A percentile compares a stretch with the other conserved stretches of the same genome.
Evolutionary conservation across 2,888 invertebrate genomes (phyloP).

Genomic region (Periphyllus acericola): DNA sequence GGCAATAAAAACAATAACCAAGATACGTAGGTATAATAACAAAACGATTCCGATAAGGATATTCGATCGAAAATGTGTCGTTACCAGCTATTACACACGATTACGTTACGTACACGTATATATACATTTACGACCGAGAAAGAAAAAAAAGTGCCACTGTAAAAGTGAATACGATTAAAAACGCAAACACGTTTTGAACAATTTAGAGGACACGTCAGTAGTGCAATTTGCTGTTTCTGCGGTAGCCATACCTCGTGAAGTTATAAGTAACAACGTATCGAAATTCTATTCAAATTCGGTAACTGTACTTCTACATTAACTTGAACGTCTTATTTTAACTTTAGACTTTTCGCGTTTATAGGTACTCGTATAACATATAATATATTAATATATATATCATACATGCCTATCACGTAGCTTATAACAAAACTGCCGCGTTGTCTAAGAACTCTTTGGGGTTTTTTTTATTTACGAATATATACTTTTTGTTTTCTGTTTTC

Average conservation of each 20-base stretch:
- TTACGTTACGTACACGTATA: too few relatives aligned
- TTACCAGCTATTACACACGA: background rate
- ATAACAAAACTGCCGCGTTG: background rate
- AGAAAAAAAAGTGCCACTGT: background rate
- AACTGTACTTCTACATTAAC: background rate
- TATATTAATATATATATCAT: too few relatives aligned
- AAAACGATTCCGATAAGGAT: background rate
- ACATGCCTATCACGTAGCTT: background rate
- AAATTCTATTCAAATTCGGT: background rate
- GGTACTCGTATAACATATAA: background rate
- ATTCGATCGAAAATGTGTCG: background rate
- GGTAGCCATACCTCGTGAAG: background rate
- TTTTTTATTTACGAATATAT: background rate
- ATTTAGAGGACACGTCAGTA: background rate
- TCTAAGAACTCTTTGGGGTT: background rate
- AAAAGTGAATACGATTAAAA: constrained; percentile 1
- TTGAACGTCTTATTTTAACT: background rate
- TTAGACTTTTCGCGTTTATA: background rate
- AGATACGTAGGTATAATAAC: background rate
- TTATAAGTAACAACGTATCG: background rate
- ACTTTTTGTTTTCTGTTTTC: background rate
- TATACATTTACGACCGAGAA: background rate
- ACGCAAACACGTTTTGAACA: background rate
- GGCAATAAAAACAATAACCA: background rate
- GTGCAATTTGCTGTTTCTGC: background rate